Conservation (phyloP, 1,140 invertebrate genomes). For the Cotesia chilonis region DNA sequence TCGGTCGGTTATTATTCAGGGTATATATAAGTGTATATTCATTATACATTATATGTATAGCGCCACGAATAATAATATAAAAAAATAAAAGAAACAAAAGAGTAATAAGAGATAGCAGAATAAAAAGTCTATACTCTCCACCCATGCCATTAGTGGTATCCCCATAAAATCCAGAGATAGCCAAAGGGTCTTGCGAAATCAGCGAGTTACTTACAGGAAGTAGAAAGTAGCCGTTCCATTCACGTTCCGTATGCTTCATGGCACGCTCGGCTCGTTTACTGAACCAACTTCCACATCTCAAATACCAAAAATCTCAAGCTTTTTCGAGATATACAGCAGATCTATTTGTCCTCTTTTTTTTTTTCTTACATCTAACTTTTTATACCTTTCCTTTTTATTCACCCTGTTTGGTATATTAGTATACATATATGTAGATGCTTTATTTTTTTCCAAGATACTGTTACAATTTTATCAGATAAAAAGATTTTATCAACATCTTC, state of each 20-base stretch:
- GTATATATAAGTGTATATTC: background rate
- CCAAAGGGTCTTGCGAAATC: conserved; percentile 30
- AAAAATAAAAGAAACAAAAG: conserved; percentile 24
- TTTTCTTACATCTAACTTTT: background rate
- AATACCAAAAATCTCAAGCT: background rate
- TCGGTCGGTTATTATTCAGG: conserved; percentile 14
- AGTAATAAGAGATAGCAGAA: conserved; percentile 18
- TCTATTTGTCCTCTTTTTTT: background rate
- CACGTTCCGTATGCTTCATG: conserved; percentile 19
- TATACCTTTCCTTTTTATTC: background rate
- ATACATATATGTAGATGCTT: background rate
- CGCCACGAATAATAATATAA: conserved; percentile 24
- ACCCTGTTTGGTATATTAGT: background rate
- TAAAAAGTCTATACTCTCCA: conserved; percentile 31
- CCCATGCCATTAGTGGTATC: conserved; percentile 52
- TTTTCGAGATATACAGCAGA: background rate
- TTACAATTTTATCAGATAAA: background rate
- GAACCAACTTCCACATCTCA: conserved; percentile 9
- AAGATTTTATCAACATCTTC: background rate
- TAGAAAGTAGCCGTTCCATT: conserved; percentile 23
- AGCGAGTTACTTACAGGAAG: conserved; percentile 21
- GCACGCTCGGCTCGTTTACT: conserved; percentile 25
- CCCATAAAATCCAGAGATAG: conserved; percentile 46
- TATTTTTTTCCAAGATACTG: background rate
- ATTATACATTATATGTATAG: background rate